Evolutionary conservation across 2,113 vertebrate species (phyloP).

Genomic region (Sander vitreus): DNA sequence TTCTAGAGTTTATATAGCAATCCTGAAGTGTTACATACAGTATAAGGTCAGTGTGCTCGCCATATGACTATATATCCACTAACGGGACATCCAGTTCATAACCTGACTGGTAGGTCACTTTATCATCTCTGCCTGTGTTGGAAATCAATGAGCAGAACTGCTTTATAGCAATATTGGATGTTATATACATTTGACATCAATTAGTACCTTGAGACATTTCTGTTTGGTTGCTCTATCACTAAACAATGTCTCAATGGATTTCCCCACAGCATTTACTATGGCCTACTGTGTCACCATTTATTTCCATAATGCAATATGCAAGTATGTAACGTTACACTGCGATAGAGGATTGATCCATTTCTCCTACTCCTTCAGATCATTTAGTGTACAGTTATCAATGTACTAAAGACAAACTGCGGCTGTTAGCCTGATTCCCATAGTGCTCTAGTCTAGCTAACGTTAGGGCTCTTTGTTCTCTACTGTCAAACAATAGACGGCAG

Average conservation of each 20-base stretch:
- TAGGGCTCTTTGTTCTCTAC: no score
- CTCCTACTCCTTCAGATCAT: neutral
- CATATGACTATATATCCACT: no score
- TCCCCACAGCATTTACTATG: neutral
- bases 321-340: neutral
- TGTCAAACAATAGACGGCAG: no score
- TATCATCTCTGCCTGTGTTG: neutral
- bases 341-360: neutral
- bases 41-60: no score
- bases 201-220: no score
- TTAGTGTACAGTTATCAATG: no score
- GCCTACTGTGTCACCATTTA: neutral
- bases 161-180: neutral
- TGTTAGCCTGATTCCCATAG: no score
- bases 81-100: neutral
- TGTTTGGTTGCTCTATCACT: neutral
- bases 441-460: no score
- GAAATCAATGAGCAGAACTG: neutral
- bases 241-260: neutral
- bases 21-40: neutral
- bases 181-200: no score
- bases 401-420: no score
- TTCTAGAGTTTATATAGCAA: neutral
- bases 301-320: neutral
- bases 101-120: neutral